A percentile compares a stretch with the other conserved stretches of the same genome.
These are phyloP conservation scores for Varanus salvator DNA, from an alignment of 2,113 vertebrate species.

Conservation along the genomic window DNA sequence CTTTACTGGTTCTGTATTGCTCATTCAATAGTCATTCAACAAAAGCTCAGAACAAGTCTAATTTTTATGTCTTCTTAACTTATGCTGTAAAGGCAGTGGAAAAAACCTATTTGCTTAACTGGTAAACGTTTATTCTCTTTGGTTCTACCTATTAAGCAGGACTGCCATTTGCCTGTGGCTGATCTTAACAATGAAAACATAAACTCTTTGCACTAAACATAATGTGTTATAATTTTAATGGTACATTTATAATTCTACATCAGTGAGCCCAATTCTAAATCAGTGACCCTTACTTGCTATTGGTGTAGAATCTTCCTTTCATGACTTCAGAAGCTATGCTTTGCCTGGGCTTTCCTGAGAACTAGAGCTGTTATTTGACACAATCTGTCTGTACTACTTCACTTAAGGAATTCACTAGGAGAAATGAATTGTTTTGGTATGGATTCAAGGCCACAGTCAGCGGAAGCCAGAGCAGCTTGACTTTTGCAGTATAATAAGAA, in stretches of 20 bases:
- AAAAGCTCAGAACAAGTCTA: background rate
- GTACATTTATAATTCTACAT: background rate
- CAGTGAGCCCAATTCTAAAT: background rate
- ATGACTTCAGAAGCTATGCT: background rate
- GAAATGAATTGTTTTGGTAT: background rate
- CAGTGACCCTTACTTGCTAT: background rate
- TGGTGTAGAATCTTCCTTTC: background rate
- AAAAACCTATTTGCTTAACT: background rate
- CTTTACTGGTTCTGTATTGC: background rate
- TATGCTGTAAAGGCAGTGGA: background rate
- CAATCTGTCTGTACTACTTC: background rate
- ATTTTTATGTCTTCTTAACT: background rate
- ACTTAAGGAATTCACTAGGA: background rate
- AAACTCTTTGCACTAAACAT: background rate
- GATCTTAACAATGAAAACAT: background rate
- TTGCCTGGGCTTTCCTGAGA: background rate
- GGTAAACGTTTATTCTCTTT: background rate
- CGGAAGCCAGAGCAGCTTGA: background rate
- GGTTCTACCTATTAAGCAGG: background rate
- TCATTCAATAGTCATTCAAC: background rate
- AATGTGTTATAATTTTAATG: background rate
- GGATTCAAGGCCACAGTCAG: background rate
- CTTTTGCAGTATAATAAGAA: background rate
- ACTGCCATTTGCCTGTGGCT: background rate
- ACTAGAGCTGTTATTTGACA: background rate